A percentile compares a stretch with the other conserved stretches of the same genome.
phyloP scores from a whole-genome alignment of 2,113 vertebrate species.

The Riparia riparia region DNA sequence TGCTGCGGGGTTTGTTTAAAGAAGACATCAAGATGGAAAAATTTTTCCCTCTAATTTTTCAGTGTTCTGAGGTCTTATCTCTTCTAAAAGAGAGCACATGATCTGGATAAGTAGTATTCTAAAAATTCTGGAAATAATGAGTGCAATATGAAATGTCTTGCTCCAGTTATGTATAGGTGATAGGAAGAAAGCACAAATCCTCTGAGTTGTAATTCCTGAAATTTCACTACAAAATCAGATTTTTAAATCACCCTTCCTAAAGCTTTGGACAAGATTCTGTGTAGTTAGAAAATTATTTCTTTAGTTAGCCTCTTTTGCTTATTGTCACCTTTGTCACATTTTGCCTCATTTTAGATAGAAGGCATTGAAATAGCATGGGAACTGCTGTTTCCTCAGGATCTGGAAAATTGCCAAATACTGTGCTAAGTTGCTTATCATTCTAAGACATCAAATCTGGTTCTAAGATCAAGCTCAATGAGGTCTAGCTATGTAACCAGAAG shows the following conservation, averaged over 20 bases:
- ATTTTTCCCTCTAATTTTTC: neutral
- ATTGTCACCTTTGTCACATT: neutral
- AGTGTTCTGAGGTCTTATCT: neutral
- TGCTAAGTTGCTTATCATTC: neutral
- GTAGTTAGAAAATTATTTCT: neutral
- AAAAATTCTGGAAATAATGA: neutral
- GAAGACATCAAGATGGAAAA: neutral
- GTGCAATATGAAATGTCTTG: neutral
- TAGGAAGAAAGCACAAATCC: neutral
- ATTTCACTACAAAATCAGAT: neutral
- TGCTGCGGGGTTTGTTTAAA: neutral
- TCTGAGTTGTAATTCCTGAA: neutral
- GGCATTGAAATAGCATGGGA: neutral
- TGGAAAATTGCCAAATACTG: neutral
- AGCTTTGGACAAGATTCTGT: neutral
- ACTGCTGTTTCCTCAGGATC: neutral
- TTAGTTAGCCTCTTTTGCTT: neutral
- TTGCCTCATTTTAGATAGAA: neutral
- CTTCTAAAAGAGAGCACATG: neutral
- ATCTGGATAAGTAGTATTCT: neutral
- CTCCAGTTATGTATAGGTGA: neutral
- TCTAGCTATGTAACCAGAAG: neutral
- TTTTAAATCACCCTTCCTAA: neutral
- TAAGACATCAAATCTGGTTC: neutral
- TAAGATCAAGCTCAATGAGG: neutral